Percentiles rank a stretch among this genome's conserved stretches.
phyloP scores from a whole-genome alignment of 2,797 vertebrate species.

The Anabacerthia variegaticeps region DNA sequence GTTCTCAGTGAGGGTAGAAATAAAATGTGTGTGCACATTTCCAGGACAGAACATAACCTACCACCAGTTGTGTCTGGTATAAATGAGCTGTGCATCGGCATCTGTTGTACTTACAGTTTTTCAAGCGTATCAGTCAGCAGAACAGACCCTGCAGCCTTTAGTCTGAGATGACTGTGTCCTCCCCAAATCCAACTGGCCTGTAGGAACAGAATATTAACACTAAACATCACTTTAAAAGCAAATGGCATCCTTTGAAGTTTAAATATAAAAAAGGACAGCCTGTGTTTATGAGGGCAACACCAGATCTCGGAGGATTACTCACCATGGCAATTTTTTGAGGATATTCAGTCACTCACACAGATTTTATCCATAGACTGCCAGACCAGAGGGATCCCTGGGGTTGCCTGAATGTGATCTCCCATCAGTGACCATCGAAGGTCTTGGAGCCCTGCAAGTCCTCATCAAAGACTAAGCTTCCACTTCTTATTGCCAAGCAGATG shows the following conservation, averaged over 20 bases:
- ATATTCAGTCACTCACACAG: background rate
- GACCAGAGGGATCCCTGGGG: background rate
- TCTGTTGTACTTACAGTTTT: background rate
- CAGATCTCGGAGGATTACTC: background rate
- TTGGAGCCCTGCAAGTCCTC: background rate
- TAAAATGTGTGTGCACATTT: background rate
- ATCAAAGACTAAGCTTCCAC: background rate
- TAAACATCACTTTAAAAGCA: background rate
- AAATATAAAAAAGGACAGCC: background rate
- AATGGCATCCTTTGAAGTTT: background rate
- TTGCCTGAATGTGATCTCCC: background rate
- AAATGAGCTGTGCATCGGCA: background rate
- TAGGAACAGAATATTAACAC: background rate
- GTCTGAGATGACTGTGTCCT: background rate
- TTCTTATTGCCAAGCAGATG: background rate
- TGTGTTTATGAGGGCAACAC: background rate
- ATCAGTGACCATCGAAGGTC: background rate
- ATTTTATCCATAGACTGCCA: background rate
- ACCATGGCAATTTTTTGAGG: background rate
- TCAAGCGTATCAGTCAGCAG: background rate
- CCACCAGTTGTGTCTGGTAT: background rate
- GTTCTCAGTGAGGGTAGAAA: background rate
- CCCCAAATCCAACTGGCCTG: background rate
- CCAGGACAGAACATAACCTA: background rate
- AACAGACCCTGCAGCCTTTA: background rate